phyloP scores from a whole-genome alignment of 1,140 invertebrate species.

The Psix sp. region DNA sequence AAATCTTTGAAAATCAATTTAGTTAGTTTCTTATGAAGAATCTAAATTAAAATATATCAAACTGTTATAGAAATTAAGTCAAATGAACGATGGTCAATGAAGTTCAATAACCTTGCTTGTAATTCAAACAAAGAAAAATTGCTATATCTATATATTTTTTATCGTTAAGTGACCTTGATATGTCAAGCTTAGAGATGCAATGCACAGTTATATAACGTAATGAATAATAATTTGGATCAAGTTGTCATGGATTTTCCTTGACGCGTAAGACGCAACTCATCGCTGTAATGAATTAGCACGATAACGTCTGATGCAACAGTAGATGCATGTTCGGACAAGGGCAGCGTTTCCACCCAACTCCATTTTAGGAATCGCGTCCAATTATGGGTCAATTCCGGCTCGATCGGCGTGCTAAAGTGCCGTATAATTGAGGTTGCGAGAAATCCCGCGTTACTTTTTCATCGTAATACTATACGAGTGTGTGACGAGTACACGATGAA shows the following conservation, averaged over 20 bases:
- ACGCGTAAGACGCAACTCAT: conserved; percentile 28
- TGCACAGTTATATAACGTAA: conserved; percentile 16
- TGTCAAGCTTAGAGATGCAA: conserved; percentile 8
- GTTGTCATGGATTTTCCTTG: conserved; percentile 26
- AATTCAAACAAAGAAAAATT: too few relatives aligned
- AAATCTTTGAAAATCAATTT: too few relatives aligned
- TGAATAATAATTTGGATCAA: conserved; percentile 23
- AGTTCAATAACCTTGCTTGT: too few relatives aligned
- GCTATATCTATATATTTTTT: too few relatives aligned
- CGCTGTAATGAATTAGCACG: conserved; percentile 38
- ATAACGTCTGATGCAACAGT: conserved; percentile 53
- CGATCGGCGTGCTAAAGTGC: conserved; percentile 47
- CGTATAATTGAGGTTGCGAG: conserved; percentile 53
- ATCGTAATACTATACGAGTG: conserved; percentile 35
- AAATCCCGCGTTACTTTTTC: conserved; percentile 47
- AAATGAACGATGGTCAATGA: too few relatives aligned
- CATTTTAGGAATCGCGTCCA: conserved; percentile 64
- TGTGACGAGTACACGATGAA: conserved; percentile 60
- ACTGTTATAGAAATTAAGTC: too few relatives aligned
- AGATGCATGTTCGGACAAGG: conserved; percentile 34
- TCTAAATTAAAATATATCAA: too few relatives aligned
- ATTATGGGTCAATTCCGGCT: conserved; percentile 55
- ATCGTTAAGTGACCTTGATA: conserved; percentile 30
- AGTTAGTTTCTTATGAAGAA: too few relatives aligned
- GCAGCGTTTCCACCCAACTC: conserved; percentile 36